phyloP scores from a whole-genome alignment of 2,888 invertebrate genomes.

The Spodoptera littoralis region DNA sequence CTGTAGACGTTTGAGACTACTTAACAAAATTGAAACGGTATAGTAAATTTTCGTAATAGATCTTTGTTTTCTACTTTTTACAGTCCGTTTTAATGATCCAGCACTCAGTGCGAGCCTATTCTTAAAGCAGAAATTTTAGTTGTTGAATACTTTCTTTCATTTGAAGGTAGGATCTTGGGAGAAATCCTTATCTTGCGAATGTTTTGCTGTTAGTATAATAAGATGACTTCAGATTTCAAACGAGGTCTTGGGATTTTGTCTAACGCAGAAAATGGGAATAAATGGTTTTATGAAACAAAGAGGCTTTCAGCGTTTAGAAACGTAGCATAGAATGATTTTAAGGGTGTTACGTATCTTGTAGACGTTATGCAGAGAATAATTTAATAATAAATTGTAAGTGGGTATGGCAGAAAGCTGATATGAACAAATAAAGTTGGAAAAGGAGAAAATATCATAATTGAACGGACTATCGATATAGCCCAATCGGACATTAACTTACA shows the following conservation, averaged over 20 bases:
- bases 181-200: constrained; percentile 20
- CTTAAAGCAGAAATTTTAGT: constrained; percentile 26
- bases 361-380: background rate
- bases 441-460: constrained; percentile 36
- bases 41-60: constrained; percentile 67
- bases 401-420: background rate
- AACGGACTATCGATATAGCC: constrained; percentile 7
- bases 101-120: constrained; percentile 19
- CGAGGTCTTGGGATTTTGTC: constrained; percentile 22
- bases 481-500: constrained; percentile 43
- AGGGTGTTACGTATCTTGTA: background rate
- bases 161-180: constrained; percentile 23
- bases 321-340: background rate
- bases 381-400: background rate
- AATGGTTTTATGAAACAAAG: constrained; percentile 23
- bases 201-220: constrained; percentile 41
- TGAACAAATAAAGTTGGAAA: constrained; percentile 13
- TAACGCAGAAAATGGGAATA: constrained; percentile 19
- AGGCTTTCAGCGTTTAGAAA: constrained; percentile 7
- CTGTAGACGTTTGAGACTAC: constrained; percentile 80
- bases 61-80: constrained; percentile 65
- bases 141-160: constrained; percentile 32
- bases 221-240: constrained; percentile 36
- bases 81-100: constrained; percentile 58
- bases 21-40: constrained; percentile 82